These are phyloP conservation scores for Scaptomyza polygonia DNA, from an alignment of 2,888 invertebrate species.

Conservation along the genomic window DNA sequence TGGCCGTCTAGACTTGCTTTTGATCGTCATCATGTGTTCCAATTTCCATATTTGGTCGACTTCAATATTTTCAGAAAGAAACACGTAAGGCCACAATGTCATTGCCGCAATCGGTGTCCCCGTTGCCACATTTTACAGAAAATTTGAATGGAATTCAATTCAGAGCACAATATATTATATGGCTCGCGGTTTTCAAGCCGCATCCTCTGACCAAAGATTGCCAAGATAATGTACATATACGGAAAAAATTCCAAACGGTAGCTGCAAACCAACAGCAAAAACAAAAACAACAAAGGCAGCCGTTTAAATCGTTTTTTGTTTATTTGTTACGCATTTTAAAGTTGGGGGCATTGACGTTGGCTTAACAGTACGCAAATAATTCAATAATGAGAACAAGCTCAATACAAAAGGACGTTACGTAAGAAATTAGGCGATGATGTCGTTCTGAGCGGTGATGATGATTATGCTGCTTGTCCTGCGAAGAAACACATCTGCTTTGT, in stretches of 20 bases:
- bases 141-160: conserved; percentile 69
- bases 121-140: conserved; percentile 16
- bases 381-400: conserved; percentile 69
- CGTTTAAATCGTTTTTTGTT: conserved; percentile 61
- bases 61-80: conserved; percentile 51
- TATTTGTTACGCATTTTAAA: conserved; percentile 64
- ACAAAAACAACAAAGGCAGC: conserved; percentile 32
- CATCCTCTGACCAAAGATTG: conserved; percentile 37
- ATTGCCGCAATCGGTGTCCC: conserved; percentile 42
- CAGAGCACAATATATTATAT: conserved; percentile 46
- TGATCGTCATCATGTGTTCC: conserved; percentile 29
- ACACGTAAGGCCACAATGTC: conserved; percentile 29
- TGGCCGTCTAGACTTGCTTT: conserved; percentile 64
- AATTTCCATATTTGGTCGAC: conserved; percentile 34
- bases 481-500: conserved; percentile 35
- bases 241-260: conserved; percentile 51
- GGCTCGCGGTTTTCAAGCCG: conserved; percentile 29
- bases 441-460: conserved; percentile 15
- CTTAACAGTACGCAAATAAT: conserved; percentile 34
- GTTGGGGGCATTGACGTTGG: conserved; percentile 20
- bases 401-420: conserved; percentile 61
- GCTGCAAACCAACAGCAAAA: conserved; percentile 41
- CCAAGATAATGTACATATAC: conserved; percentile 13
- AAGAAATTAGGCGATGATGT: conserved; percentile 15
- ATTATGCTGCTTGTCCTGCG: background rate